Conservation (phyloP, 2,113 vertebrate species). For the Leucopsar rothschildi region DNA sequence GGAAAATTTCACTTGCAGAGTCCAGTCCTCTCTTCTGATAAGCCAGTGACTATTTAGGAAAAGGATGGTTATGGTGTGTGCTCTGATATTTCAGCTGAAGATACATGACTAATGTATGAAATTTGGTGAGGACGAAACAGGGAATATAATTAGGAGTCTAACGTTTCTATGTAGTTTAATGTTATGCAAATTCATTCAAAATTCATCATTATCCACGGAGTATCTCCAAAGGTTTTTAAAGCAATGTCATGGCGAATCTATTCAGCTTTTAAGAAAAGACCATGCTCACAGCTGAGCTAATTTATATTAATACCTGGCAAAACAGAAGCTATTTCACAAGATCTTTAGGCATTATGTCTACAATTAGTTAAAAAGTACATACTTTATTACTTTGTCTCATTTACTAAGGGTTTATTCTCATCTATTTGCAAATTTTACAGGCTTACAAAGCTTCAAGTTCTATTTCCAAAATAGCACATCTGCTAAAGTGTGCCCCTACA, state of each 20-base stretch:
- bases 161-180: neutral
- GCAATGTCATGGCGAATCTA: neutral
- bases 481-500: neutral
- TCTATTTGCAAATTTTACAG: constrained; percentile 35
- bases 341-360: neutral
- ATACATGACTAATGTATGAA: neutral
- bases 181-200: constrained; percentile 36
- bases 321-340: constrained; percentile 34
- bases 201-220: constrained; percentile 18
- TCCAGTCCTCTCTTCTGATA: neutral
- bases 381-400: constrained; percentile 25
- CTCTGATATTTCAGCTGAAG: neutral
- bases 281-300: neutral
- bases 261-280: constrained; percentile 1
- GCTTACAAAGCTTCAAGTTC: neutral
- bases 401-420: neutral
- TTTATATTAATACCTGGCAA: constrained; percentile 35
- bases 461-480: neutral
- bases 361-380: constrained; percentile 39
- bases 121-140: neutral
- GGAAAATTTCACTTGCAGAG: neutral
- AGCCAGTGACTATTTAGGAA: neutral
- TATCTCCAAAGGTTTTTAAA: constrained; percentile 7
- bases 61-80: neutral
- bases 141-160: neutral